Evolutionary conservation across 2,888 invertebrate species (phyloP), one percentile per base, ranked within the genome.

Genomic region (Drosophila kambysellisi): DNA sequence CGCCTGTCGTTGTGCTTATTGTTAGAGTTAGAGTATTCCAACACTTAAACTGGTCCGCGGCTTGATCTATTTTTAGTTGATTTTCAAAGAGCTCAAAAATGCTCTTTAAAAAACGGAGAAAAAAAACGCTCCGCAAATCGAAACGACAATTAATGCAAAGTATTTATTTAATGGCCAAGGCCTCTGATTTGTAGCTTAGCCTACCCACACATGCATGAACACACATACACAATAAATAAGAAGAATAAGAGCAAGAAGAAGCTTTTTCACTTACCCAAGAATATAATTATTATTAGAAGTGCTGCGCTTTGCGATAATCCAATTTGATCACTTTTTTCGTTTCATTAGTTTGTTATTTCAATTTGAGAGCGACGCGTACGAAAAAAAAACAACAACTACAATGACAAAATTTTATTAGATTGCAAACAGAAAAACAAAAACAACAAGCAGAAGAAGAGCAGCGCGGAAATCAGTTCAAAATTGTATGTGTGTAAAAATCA

Each of bases 61-160:
- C 77, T 84, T 84, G 84, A 83, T 84, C 84, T 89, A 89, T 89
- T 84, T 84, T 75, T 89, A 88, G 85, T 54, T 68, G 54, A 74
- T 60, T 68, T 56, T 56, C 50, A 41, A 57, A 68, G 63, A 65
- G 71, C 62, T 61, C 30, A 35, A 70, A 32, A 35, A 71, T 88
- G 79, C 75, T 83, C 56, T 63, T 54, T 61, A 51, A 33, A 74
- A 73, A 56, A 62, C 25, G 52, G 63, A 75, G 59, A 59, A 78
- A 56, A 61, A 54, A 66, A 78, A 62, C 60, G 61, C 58, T 67
- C 58, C 43, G 15, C 37, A 71, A 46, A 76, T 46, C 63, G 61
- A 69, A 69, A 43, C 64, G 70, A 65, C 76, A 89, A 74, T 73
- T 76, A 85, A 79, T 62, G 60, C 51, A 39, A 62, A 54, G 66